Base-by-base conservation (phyloP, 2,888 invertebrate species). In the Lithodes maja region DNA sequence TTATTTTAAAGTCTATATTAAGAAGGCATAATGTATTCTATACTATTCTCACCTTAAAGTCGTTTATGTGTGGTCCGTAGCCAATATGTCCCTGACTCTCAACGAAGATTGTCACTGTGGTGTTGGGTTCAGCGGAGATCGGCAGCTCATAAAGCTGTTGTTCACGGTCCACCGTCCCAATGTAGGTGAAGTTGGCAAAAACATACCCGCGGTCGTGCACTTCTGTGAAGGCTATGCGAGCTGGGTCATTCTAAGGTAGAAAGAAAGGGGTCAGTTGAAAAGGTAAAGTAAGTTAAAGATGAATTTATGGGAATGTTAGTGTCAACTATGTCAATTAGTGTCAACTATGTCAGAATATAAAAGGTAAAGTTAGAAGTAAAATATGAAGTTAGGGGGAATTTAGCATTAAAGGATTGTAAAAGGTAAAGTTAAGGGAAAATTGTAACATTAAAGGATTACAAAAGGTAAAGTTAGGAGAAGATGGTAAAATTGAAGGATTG, bases 41-140 rank as follows among this genome's bases (percentile, higher is more conserved):
- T 33, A 33, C 33, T 33, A 5, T 33, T 75, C 5, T 86, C 2
- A 89, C 92, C 83, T 92, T 92, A 81, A 91, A 86, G 81, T 92
- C 92, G 68, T 92, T 90, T n/a, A 92, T 89, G 2, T 77, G 74
- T 1, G 50, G 7, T 9, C 94, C 94, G 92, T 94, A 97, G 93
- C 97, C 97, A 75, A 97, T 95, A 83, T 97, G 95, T 9, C 98
- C 98, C 94, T 97, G 97, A 93, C 97, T 97, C 94, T 98, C 98
- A 0, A 95, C 94, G 33, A 95, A 91, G 77, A 95, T 93, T 91
- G 93, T 93, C 9, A 94, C 91, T 12, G 89, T 93, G 83, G 93
- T 92, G 1, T 93, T 93, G 1, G 54, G 33, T 92, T 93, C 86
- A 12, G 92, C 92, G 1, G 94, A 94, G 0, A 95, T 84, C 3